Percentiles rank a stretch among this genome's conserved stretches.
Conservation (phyloP, 2,888 invertebrate species). For the Chaitophorus viminalis region DNA sequence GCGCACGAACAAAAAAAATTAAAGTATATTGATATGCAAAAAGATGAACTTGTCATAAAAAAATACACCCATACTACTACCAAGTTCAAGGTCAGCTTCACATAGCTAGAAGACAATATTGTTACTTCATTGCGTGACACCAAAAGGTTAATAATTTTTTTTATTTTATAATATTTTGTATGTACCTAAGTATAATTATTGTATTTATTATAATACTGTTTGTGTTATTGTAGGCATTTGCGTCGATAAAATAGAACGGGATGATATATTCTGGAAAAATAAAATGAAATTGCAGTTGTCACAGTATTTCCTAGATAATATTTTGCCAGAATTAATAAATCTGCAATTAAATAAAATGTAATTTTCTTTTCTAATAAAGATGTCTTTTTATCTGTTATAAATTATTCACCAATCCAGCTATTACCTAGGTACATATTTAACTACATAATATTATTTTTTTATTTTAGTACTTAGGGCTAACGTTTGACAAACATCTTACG, state of each 20-base stretch:
- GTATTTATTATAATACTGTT: neutral
- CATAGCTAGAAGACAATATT: neutral
- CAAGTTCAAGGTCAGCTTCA: slow-evolving; percentile 7
- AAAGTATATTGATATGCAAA: neutral
- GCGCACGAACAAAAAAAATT: neutral
- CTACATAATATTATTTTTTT: too few species aligned
- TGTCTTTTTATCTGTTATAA: too few species aligned
- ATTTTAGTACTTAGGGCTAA: too few species aligned
- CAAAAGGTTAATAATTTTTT: neutral
- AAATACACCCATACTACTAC: neutral
- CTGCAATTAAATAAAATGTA: too few species aligned
- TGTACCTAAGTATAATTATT: neutral
- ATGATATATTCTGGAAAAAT: slow-evolving; percentile 2
- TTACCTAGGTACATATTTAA: too few species aligned
- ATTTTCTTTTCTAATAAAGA: too few species aligned
- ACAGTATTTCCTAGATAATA: too few species aligned
- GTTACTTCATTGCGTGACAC: slow-evolving; percentile 7
- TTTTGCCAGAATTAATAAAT: too few species aligned
- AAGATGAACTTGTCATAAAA: neutral
- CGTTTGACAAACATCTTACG: too few species aligned
- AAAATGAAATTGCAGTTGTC: neutral
- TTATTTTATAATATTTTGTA: neutral
- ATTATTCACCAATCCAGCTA: too few species aligned
- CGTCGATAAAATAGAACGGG: neutral
- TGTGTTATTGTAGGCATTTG: neutral